phyloP scores from a whole-genome alignment of 2,888 invertebrate species.

The Acronicta leporina region DNA sequence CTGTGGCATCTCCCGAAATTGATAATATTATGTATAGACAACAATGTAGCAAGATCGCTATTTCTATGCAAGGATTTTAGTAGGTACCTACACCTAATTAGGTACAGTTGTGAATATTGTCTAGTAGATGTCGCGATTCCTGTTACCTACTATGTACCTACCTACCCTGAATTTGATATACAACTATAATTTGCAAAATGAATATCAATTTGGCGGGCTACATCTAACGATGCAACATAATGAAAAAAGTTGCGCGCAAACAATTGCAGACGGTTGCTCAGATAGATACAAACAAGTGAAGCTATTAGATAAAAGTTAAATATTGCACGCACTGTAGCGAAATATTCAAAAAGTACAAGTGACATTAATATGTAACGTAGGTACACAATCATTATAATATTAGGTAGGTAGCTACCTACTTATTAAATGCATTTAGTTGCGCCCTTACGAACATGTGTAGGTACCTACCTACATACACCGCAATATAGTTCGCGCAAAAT shows the following conservation, averaged over 20 bases:
- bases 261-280: conserved; percentile 12
- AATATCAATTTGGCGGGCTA: too few species aligned
- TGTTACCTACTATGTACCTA: too few species aligned
- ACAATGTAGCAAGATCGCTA: too few species aligned
- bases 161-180: too few species aligned
- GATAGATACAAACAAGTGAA: conserved; percentile 26
- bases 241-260: conserved; percentile 36
- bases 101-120: too few species aligned
- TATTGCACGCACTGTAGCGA: conserved; percentile 20
- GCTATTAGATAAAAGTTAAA: conserved; percentile 17
- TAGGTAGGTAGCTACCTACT: conserved; percentile 8
- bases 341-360: conserved; percentile 35
- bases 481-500: not conserved
- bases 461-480: not conserved
- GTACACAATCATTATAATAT: conserved; percentile 36
- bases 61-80: too few species aligned
- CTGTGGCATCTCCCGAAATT: too few species aligned
- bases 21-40: too few species aligned
- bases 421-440: conserved; percentile 58
- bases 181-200: too few species aligned
- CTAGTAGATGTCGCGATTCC: too few species aligned
- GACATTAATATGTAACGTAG: conserved; percentile 33
- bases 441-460: conserved; percentile 18
- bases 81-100: too few species aligned
- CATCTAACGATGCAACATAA: too few species aligned